Evolutionary conservation across 2,797 vertebrate genomes (phyloP), one percentile per base, ranked within the genome.

Genomic region (Atherinosoma microstoma): DNA sequence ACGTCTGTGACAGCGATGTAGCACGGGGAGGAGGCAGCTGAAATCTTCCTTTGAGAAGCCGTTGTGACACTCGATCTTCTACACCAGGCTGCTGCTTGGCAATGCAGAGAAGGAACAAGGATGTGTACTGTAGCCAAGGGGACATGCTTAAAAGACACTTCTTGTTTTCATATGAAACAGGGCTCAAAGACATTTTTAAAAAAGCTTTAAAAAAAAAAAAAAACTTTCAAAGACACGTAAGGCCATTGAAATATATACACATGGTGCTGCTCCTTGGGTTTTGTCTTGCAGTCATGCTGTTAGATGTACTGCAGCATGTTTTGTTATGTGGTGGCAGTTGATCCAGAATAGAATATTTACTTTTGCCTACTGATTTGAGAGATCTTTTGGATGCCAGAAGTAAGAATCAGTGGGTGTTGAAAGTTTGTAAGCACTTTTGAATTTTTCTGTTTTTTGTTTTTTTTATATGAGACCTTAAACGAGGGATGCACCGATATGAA

Each of bases 171-270:
- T 53, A 64, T 63, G 82, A 88, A 64, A 62, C 78, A 75, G 59
- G 57, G 42, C 74, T 54, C 63, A 63, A 64, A 67, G 58, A 84
- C 2, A 22, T 59, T 49, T 67, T 61, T 49, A 2, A n/a, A 47
- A 47, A 49, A 18, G 45, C 18, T n/a, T 10, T 20, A 22, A 22
- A 70, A 64, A 45, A 62, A 24, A 7, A n/a, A 27, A 58, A 27
- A 7, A 80, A 87, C 71, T 87, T 91, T 85, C 56, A 84, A 80
- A 90, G 78, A 80, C 74, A 76, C 22, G 20, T 65, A 53, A 84
- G 29, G 60, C 22, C 42, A 18, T 74, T 82, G 75, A 85, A 86
- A 88, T 78, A 73, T 82, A 82, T 75, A 82, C 58, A 61, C n/a
- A 63, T 49, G 35, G 58, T 24, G 69, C 56, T 62, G 79, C 59